Conservation (phyloP, 1,140 invertebrate genomes). For the Cherax destructor region DNA sequence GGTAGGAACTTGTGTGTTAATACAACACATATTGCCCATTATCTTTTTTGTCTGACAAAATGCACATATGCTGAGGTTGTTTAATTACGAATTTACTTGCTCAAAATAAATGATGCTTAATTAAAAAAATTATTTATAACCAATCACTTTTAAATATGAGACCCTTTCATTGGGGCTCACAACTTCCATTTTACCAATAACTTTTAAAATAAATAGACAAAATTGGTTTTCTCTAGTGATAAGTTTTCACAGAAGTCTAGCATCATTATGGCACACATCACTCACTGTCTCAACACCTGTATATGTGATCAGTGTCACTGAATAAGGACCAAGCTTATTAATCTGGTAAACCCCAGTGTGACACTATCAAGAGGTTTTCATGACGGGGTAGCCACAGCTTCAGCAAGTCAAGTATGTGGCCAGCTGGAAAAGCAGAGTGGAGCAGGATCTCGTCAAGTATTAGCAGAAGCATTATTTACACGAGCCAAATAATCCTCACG, state of each 20-base stretch:
- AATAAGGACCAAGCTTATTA: neutral
- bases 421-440: neutral
- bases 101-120: neutral
- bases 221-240: neutral
- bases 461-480: neutral
- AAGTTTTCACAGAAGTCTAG: neutral
- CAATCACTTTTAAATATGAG: neutral
- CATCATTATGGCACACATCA: conserved; percentile 33
- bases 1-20: neutral
- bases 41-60: neutral
- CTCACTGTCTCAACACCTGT: neutral
- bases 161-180: neutral
- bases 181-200: neutral
- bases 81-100: neutral
- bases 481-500: conserved; percentile 78
- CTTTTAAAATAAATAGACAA: neutral
- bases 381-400: neutral
- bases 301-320: neutral
- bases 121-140: neutral
- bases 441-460: conserved; percentile 8
- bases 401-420: neutral
- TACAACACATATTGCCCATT: conserved; percentile 3
- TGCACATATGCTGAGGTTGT: conserved; percentile 24
- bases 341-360: neutral
- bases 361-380: neutral